A percentile compares a stretch with the other conserved stretches of the same genome.
Evolutionary conservation across 1,140 invertebrate species (phyloP).

Genomic region (Drosophila littoralis): DNA sequence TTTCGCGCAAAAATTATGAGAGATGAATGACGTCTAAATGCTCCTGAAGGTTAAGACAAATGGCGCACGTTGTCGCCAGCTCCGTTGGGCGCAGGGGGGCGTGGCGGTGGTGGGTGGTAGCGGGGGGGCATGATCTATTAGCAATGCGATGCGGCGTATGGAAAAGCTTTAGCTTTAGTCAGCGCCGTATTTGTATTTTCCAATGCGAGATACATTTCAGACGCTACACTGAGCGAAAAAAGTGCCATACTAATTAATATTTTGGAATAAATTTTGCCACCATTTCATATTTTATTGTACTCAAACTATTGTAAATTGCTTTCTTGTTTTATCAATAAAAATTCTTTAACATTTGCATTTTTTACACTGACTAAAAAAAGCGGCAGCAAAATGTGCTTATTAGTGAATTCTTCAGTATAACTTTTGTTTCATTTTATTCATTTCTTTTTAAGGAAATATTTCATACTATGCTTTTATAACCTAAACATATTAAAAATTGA

Average conservation of each 20-base stretch:
- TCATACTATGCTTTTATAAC: too few relatives aligned
- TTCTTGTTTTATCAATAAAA: too few relatives aligned
- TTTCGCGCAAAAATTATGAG: conserved; percentile 69
- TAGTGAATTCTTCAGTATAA: too few relatives aligned
- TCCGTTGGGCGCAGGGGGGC: not conserved
- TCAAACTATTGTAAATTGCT: too few relatives aligned
- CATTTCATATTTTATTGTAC: too few relatives aligned
- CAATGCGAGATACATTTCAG: not conserved
- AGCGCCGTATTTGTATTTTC: not conserved
- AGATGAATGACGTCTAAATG: conserved; percentile 83
- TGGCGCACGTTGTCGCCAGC: conserved; percentile 67
- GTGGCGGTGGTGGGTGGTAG: not conserved
- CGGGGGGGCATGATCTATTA: conserved; percentile 14
- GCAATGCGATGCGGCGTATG: not conserved
- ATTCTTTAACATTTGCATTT: too few relatives aligned
- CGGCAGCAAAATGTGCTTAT: too few relatives aligned
- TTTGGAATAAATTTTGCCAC: not conserved
- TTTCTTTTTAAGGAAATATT: too few relatives aligned
- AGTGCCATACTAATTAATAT: not conserved
- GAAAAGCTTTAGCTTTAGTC: not conserved
- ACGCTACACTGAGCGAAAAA: conserved; percentile 11
- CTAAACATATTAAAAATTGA: too few relatives aligned
- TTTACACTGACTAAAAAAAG: too few relatives aligned
- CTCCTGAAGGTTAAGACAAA: conserved; percentile 80
- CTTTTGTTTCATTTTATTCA: too few relatives aligned